Evolutionary conservation across 2,888 invertebrate species (phyloP).

Genomic region (Drosophila maculinotata): DNA sequence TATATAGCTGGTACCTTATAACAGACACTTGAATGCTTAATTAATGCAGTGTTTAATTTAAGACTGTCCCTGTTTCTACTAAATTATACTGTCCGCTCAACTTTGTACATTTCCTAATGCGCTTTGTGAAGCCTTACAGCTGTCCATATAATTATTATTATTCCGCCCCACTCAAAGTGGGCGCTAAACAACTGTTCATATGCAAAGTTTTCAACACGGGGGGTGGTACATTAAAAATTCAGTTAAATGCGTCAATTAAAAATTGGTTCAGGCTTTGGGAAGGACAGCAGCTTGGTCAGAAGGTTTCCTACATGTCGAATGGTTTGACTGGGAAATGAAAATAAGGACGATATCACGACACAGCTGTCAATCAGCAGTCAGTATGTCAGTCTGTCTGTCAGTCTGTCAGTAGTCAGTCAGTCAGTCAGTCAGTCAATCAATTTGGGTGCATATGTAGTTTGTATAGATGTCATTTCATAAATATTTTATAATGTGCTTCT

Average conservation of each 20-base stretch:
- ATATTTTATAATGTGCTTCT: constrained; percentile 58
- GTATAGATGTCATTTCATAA: constrained; percentile 52
- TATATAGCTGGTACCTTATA: neutral
- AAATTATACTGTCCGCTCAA: neutral
- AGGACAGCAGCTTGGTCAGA: constrained; percentile 31
- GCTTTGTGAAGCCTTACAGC: constrained; percentile 42
- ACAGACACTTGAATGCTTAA: constrained; percentile 26
- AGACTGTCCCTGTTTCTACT: neutral
- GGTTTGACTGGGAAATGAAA: constrained; percentile 13
- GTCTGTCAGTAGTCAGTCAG: constrained; percentile 19
- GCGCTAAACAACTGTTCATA: constrained; percentile 45
- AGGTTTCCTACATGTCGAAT: constrained; percentile 9
- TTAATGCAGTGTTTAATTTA: constrained; percentile 22
- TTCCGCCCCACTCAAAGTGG: constrained; percentile 5
- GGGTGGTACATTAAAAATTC: constrained; percentile 65
- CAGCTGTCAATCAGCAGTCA: constrained; percentile 43
- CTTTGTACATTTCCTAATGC: constrained; percentile 4
- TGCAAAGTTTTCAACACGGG: constrained; percentile 30
- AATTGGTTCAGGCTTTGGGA: constrained; percentile 32
- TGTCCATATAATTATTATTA: constrained; percentile 24
- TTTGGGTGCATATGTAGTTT: constrained; percentile 50
- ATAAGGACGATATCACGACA: neutral
- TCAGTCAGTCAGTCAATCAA: constrained; percentile 56
- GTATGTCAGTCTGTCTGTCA: constrained; percentile 20
- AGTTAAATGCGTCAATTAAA: constrained; percentile 64